Evolutionary conservation across 2,888 invertebrate genomes (phyloP), one percentile per base, ranked within the genome.

Genomic region (Invenusta paracnida): DNA sequence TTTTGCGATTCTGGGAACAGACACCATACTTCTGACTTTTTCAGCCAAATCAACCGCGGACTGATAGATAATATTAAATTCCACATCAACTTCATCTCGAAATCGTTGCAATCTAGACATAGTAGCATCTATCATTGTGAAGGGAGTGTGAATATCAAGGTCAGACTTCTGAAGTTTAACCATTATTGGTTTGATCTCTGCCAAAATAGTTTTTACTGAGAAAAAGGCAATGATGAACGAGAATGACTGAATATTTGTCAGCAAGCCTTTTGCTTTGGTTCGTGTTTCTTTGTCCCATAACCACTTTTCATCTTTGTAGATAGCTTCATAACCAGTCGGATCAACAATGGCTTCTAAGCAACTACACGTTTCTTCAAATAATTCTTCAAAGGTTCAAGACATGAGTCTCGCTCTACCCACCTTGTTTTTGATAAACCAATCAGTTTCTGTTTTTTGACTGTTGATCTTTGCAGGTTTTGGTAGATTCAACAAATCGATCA

Each of bases 361-460:
- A 73, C 17, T 13, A 73, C 73, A 25, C 17, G 73, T 73, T 73
- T 73, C 73, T 25, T 23, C 17, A 73, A 73, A 73, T 25, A 73
- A 73, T 73, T 73, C 73, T 73, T 73, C 73, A 73, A 73, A 73
- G 27, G 73, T 73, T 73, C 23, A 73, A 73, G 27, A 73, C 73
- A 73, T 23, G 73, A 23, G 73, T 73, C 11, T 25, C 27, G 73
- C 73, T 73, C 73, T 73, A 73, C 27, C 73, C 73, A 73, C 27
- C 73, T 73, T 73, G 73, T 73, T 73, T 73, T 73, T 23, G 23
- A 73, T 25, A 73, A 73, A 73, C 73, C 73, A 23, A 23, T 73
- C 27, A 73, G 27, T 73, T 73, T 73, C 25, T 73, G 23, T 73
- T 73, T 73, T 73, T 73, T 73, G 73, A 25, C 27, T 13, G 17